Conservation (phyloP, 2,113 vertebrate genomes). For the Nymphicus hollandicus region DNA sequence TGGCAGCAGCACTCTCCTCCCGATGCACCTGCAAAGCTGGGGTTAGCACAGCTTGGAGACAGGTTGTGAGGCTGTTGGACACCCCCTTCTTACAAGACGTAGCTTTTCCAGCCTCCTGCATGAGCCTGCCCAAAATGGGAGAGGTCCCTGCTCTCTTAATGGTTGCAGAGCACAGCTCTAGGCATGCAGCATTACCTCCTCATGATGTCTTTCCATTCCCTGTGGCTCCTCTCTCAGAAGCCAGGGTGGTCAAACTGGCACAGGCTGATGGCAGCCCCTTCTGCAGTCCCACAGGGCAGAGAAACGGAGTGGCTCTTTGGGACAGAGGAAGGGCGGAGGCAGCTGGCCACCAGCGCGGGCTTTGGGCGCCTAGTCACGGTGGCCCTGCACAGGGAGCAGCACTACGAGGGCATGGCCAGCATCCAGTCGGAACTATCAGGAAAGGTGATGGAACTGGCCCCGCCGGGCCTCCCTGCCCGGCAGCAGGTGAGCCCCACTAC, state of each 20-base stretch:
- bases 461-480: conserved; percentile 80
- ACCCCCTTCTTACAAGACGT: rapidly evolving
- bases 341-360: conserved; percentile 85
- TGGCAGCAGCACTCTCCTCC: background rate
- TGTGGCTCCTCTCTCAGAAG: background rate
- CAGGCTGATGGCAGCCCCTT: background rate
- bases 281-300: conserved; percentile 90
- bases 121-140: background rate
- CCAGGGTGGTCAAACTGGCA: background rate
- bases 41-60: background rate
- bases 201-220: background rate
- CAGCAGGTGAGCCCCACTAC: conserved; percentile 80
- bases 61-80: background rate
- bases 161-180: rapidly evolving
- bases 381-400: conserved; percentile 91
- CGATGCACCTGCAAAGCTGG: background rate
- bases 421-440: conserved; percentile 90
- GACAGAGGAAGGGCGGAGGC: conserved; percentile 84
- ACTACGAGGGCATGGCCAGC: conserved; percentile 85
- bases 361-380: conserved; percentile 86
- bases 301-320: conserved; percentile 96
- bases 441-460: conserved; percentile 95
- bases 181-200: background rate
- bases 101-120: background rate
- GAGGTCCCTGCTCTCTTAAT: background rate